Conservation (phyloP, 2,113 vertebrate genomes). For the Bothrops jararaca region DNA sequence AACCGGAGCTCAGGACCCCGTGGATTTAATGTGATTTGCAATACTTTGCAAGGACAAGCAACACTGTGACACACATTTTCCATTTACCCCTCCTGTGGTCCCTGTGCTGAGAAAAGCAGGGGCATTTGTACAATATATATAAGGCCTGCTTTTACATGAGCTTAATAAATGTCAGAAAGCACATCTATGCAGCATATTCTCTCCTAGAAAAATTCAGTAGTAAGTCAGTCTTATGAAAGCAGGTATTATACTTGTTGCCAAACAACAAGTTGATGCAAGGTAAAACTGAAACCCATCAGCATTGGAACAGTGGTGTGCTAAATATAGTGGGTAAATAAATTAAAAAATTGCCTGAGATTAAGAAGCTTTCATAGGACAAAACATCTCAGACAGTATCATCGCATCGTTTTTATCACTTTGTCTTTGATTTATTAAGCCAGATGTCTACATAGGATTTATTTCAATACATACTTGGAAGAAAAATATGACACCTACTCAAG, state of each 20-base stretch:
- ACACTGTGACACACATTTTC: background rate
- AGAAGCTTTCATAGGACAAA: background rate
- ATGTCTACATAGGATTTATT: constrained; percentile 13
- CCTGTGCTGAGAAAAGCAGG: background rate
- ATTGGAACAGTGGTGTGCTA: background rate
- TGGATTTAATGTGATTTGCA: too few relatives aligned
- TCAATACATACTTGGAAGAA: background rate
- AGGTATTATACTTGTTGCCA: background rate
- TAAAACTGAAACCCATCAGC: background rate
- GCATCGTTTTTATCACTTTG: background rate
- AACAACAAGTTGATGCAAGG: background rate
- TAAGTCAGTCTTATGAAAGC: background rate
- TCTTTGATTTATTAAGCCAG: constrained; percentile 28
- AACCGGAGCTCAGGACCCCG: too few relatives aligned
- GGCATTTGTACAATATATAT: background rate
- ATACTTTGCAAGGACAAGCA: background rate
- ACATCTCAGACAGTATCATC: background rate
- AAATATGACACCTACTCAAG: constrained; percentile 4
- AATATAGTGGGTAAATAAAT: background rate
- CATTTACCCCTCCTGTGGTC: background rate
- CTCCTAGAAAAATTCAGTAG: constrained; percentile 12
- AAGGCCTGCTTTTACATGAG: background rate
- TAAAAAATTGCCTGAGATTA: background rate
- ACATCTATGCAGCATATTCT: background rate
- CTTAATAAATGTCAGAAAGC: background rate